Base-by-base conservation (phyloP, 92 coral and sea anemone genomes). In the Parazoanthus swiftii region DNA sequence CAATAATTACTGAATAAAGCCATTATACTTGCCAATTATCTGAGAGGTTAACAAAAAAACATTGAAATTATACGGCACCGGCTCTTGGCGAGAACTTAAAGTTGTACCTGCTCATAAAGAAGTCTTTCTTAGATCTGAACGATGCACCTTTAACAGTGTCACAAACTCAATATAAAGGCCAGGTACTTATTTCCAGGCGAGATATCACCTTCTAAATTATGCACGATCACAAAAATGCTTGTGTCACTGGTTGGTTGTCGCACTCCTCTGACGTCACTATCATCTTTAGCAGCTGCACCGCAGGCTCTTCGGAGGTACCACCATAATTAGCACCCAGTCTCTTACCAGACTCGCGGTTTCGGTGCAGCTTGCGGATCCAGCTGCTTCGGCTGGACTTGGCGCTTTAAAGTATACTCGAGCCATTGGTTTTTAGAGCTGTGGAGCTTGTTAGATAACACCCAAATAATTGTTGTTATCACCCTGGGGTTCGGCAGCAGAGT, bases 381-480 rank as follows among this genome's bases (percentile, higher is more conserved):
- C 87, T 74, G 43, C 77, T 71, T 16, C 87, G 66, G 67, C 21
- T 84, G 7, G 79, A 25, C n/a, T 33, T 84, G 18, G 46, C 35
- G 65, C 36, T 71, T 3, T 79, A 84, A 9, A 37, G 26, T 33
- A 70, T 33, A 14, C 70, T 84, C 4, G 87, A 84, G 21, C 87
- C 79, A 3, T 79, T 48, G 79, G 87, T n/a, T 72, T 84, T 84
- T 29, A 84, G 51, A 15, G 67, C 79, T 6, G 87, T 70, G 44
- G 39, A 13, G 44, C 78, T 70, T 7, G 87, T 25, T 7, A 73
- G 16, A 46, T 71, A 84, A 54, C 0, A 43, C 25, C 98, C 98
- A 94, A 6, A 93, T 93, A 20, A 91, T 67, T 2, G 90, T 84
- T 37, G 93, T 91, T 13, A 86, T 81, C n/a, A 65, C n/a, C 79